Percentiles rank a stretch among this genome's conserved stretches.
phyloP scores from a whole-genome alignment of 1,140 invertebrate genomes.

The Samia ricini region DNA sequence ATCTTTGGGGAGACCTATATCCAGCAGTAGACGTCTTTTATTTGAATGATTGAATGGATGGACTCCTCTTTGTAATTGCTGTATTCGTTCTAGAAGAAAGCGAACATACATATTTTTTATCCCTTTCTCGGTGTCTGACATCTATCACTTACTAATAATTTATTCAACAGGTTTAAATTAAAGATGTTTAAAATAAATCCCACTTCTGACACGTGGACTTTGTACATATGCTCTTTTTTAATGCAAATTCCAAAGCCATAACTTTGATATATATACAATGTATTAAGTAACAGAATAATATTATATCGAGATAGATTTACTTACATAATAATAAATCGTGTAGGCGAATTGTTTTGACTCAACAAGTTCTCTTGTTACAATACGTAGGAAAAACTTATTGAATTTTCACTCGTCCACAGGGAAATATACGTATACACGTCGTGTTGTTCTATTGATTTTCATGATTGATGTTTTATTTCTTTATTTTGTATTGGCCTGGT shows the following conservation, averaged over 20 bases:
- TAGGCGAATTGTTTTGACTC: background rate
- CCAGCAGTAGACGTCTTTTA: too few species aligned
- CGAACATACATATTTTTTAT: too few species aligned
- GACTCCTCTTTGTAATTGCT: too few species aligned
- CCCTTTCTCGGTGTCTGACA: too few species aligned
- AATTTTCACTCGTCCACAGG: background rate
- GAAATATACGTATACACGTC: background rate
- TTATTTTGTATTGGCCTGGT: conserved; percentile 2
- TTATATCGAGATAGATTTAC: background rate
- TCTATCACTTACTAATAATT: too few species aligned
- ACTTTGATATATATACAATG: background rate
- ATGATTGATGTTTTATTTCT: background rate
- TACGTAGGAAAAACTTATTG: background rate
- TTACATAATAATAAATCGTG: background rate
- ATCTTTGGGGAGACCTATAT: too few species aligned
- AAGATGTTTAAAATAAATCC: too few species aligned
- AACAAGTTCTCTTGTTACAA: background rate
- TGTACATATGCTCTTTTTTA: too few species aligned
- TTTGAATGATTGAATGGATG: too few species aligned
- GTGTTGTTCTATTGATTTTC: background rate
- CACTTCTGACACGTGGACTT: too few species aligned
- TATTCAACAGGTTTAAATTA: too few species aligned
- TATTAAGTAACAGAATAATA: background rate
- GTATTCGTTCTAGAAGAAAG: too few species aligned
- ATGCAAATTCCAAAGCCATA: background rate